Evolutionary conservation across 2,113 vertebrate species (phyloP).

Genomic region (Paedocypris sp.): DNA sequence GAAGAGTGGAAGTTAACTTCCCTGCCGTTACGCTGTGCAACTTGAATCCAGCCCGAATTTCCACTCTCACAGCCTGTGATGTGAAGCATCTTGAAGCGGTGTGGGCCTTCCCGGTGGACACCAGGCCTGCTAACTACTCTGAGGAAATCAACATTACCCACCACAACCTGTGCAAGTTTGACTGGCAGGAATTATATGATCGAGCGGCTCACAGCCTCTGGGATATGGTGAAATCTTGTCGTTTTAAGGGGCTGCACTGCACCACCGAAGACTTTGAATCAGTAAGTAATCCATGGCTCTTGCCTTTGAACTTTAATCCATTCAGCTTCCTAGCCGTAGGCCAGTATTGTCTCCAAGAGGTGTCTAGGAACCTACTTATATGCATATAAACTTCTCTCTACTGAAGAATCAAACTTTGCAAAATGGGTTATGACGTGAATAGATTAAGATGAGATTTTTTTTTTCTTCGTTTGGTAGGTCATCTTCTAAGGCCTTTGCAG

Average conservation of each 20-base stretch:
- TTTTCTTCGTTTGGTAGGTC: conserved; percentile 15
- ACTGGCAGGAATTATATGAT: conserved; percentile 45
- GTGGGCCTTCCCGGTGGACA: conserved; percentile 40
- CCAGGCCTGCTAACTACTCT: background rate
- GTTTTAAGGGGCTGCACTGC: conserved; percentile 45
- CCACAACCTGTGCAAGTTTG: conserved; percentile 32
- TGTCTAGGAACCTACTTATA: conserved; percentile 56
- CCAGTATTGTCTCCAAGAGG: conserved; percentile 41
- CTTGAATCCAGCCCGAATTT: conserved; percentile 48
- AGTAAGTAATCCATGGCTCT: conserved; percentile 59
- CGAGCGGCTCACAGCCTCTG: conserved; percentile 45
- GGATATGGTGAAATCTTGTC: conserved; percentile 58
- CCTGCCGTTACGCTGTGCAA: conserved; percentile 51
- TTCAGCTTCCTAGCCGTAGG: conserved; percentile 49
- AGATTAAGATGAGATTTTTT: background rate
- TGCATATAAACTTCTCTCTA: conserved; percentile 47
- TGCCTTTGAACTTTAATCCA: conserved; percentile 63
- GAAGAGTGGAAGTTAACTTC: conserved; percentile 27
- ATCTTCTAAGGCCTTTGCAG: conserved; percentile 30
- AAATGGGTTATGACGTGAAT: conserved; percentile 4
- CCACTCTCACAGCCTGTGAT: conserved; percentile 38
- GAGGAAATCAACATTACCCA: conserved; percentile 13
- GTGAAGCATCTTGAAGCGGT: conserved; percentile 47
- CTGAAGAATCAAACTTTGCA: conserved; percentile 49
- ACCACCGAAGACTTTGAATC: conserved; percentile 59